These are phyloP conservation scores for Octopus sinensis DNA, from an alignment of 1,140 invertebrate genomes.

Conservation along the genomic window DNA sequence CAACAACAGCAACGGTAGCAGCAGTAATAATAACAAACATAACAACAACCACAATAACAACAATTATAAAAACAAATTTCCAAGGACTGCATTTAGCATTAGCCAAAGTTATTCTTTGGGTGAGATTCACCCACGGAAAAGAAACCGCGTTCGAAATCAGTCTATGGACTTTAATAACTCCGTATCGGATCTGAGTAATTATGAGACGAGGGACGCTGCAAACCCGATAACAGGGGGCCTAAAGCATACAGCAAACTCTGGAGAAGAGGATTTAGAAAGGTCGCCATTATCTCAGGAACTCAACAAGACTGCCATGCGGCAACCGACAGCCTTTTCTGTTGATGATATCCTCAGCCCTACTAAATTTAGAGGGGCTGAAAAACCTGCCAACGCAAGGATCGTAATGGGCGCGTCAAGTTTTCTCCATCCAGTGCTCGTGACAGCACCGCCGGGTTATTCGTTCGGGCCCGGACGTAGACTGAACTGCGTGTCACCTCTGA, in stretches of 20 bases:
- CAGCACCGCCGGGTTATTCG: neutral
- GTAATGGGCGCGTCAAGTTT: neutral
- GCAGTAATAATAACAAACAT: neutral
- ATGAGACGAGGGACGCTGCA: neutral
- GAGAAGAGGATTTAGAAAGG: neutral
- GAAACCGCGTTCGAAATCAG: neutral
- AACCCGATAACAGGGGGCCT: neutral
- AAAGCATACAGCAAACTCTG: neutral
- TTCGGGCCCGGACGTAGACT: neutral
- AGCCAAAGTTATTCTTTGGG: neutral
- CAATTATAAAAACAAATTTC: neutral
- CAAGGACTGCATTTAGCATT: neutral
- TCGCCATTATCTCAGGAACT: neutral
- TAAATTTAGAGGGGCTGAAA: neutral
- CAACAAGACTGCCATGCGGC: neutral
- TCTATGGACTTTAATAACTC: neutral
- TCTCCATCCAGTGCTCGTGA: neutral
- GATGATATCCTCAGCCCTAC: conserved; percentile 8
- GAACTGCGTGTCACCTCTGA: neutral
- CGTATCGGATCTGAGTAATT: neutral
- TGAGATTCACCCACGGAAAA: neutral
- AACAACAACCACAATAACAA: neutral
- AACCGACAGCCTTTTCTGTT: neutral
- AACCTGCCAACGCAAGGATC: neutral
- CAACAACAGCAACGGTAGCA: neutral